These are phyloP conservation scores for Temnothorax longispinosus DNA, from an alignment of 1,140 invertebrate species.

Conservation along the genomic window DNA sequence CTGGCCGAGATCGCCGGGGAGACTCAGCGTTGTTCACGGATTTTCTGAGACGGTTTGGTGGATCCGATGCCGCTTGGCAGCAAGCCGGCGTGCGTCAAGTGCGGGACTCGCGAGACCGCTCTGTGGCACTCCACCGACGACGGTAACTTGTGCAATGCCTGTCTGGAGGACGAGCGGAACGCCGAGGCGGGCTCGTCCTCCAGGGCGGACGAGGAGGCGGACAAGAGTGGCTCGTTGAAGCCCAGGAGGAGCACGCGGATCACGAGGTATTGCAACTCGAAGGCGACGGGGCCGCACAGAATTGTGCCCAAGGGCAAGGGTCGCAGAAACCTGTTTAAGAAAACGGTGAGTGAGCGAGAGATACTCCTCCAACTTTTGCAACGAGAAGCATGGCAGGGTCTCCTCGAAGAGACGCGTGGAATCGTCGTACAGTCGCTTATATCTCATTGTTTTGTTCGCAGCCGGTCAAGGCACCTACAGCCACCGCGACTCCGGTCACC, in stretches of 20 bases:
- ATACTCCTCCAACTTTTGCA: neutral
- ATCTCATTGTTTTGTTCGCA: conserved; percentile 71
- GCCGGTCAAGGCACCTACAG: conserved; percentile 92
- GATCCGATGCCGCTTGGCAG: conserved; percentile 87
- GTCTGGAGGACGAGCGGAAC: conserved; percentile 85
- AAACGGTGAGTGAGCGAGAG: conserved; percentile 85
- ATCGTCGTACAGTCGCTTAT: neutral
- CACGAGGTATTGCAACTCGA: conserved; percentile 87
- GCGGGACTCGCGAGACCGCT: conserved; percentile 87
- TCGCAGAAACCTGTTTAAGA: conserved; percentile 92
- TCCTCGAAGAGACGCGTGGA: neutral
- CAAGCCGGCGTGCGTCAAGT: conserved; percentile 88
- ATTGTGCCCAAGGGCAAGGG: conserved; percentile 90
- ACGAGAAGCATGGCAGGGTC: neutral
- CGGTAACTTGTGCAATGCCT: conserved; percentile 88
- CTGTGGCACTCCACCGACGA: conserved; percentile 89
- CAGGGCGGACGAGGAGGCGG: conserved; percentile 80
- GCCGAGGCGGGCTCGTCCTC: conserved; percentile 64
- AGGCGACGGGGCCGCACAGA: conserved; percentile 80
- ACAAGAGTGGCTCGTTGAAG: conserved; percentile 80
- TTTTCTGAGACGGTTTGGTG: neutral
- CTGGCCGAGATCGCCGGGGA: too few relatives aligned
- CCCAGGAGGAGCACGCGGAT: conserved; percentile 86
- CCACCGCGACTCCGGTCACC: conserved; percentile 93
- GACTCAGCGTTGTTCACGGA: neutral